A percentile compares a stretch with the other conserved stretches of the same genome.
phyloP scores from a whole-genome alignment of 2,113 vertebrate genomes.

The Ia io region DNA sequence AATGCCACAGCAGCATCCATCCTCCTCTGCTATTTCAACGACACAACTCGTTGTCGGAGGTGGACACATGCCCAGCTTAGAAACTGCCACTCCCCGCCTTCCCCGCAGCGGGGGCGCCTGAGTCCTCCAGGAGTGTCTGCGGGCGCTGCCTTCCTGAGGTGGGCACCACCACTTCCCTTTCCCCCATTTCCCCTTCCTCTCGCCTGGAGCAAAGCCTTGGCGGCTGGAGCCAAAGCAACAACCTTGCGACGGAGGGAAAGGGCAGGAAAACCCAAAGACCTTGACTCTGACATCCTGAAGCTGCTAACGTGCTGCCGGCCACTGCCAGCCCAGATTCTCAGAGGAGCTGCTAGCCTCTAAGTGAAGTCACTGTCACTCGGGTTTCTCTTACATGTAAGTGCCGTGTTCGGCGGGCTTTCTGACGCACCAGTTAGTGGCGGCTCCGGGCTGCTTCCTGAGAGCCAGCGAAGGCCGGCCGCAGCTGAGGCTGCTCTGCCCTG shows the following conservation, averaged over 20 bases:
- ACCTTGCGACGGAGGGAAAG: neutral
- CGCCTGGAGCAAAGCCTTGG: neutral
- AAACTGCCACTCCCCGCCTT: neutral
- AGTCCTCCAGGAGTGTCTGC: neutral
- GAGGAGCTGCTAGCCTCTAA: neutral
- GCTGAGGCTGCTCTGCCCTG: neutral
- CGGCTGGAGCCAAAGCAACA: neutral
- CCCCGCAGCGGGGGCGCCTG: neutral
- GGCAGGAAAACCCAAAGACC: neutral
- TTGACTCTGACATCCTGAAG: neutral
- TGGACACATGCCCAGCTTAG: neutral
- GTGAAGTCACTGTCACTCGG: neutral
- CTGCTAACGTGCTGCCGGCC: neutral
- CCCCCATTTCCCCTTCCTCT: neutral
- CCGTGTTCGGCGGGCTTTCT: neutral
- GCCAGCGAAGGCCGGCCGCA: fast-evolving
- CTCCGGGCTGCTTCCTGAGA: neutral
- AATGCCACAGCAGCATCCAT: neutral
- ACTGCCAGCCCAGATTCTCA: neutral
- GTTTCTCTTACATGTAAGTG: neutral
- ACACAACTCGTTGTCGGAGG: neutral
- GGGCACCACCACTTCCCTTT: neutral
- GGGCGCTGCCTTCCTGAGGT: neutral
- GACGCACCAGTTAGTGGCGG: fast-evolving
- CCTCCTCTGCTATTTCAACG: neutral